Conservation (phyloP, 2,888 invertebrate genomes). For the Microchrysa polita region DNA sequence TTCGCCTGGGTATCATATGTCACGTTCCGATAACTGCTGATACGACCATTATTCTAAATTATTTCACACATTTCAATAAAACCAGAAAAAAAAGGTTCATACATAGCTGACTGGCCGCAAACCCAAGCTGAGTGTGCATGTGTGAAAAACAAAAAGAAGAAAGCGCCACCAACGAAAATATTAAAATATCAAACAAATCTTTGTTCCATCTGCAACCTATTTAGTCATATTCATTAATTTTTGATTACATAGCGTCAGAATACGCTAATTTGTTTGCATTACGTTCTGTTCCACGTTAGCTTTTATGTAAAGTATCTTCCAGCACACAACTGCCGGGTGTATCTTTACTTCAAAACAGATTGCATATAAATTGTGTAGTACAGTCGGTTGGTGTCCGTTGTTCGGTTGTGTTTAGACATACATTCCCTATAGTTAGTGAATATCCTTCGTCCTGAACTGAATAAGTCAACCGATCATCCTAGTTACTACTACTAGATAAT, state of each 20-base stretch:
- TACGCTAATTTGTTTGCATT: conserved; percentile 38
- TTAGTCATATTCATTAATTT: conserved; percentile 36
- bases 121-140: no score
- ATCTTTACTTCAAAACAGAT: conserved; percentile 31
- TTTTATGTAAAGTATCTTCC: neutral
- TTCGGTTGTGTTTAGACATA: conserved; percentile 1
- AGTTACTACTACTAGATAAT: no score
- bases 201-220: conserved; percentile 16
- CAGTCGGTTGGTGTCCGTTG: conserved; percentile 24
- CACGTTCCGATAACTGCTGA: no score
- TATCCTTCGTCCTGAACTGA: neutral
- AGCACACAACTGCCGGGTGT: conserved; percentile 5
- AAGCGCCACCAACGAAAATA: neutral
- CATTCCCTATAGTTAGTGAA: neutral
- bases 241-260: conserved; percentile 40
- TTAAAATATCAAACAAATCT: conserved; percentile 33
- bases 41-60: no score
- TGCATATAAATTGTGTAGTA: conserved; percentile 33
- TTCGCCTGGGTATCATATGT: no score
- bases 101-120: no score
- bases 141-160: no score
- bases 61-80: no score
- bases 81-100: no score
- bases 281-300: conserved; percentile 20
- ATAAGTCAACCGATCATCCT: no score